Evolutionary conservation across 1,140 invertebrate genomes (phyloP).

Genomic region (Sycobia sp.): DNA sequence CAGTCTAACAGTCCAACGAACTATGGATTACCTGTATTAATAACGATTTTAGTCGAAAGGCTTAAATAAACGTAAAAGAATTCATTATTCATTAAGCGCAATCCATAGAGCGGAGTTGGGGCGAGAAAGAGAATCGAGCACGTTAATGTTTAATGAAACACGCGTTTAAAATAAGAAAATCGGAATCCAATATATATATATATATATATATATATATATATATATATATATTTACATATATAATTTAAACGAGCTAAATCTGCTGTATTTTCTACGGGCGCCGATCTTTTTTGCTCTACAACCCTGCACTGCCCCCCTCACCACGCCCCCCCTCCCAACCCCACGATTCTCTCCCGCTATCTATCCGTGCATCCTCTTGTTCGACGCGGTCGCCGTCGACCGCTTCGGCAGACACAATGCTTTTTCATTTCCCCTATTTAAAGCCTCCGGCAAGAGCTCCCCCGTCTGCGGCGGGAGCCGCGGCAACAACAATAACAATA

Average conservation of each 20-base stretch:
- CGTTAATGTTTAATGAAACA: constrained; percentile 20
- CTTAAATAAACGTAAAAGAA: no score
- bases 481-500: constrained; percentile 37
- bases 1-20: no score
- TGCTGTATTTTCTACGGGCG: constrained; percentile 6
- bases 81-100: no score
- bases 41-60: no score
- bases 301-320: no score
- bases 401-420: constrained; percentile 41
- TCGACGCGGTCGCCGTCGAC: constrained; percentile 16
- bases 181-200: constrained; percentile 28
- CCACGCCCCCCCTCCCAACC: not conserved
- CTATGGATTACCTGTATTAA: no score
- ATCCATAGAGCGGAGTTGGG: no score
- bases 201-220: no score
- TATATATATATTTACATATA: no score
- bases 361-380: constrained; percentile 17
- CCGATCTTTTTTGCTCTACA: not conserved
- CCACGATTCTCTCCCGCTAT: not conserved
- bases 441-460: constrained; percentile 28
- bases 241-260: constrained; percentile 22
- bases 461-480: constrained; percentile 25
- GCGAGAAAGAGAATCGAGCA: no score
- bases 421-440: constrained; percentile 44
- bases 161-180: constrained; percentile 2